phyloP scores from a whole-genome alignment of 2,797 vertebrate species.

The Decapterus maruadsi region DNA sequence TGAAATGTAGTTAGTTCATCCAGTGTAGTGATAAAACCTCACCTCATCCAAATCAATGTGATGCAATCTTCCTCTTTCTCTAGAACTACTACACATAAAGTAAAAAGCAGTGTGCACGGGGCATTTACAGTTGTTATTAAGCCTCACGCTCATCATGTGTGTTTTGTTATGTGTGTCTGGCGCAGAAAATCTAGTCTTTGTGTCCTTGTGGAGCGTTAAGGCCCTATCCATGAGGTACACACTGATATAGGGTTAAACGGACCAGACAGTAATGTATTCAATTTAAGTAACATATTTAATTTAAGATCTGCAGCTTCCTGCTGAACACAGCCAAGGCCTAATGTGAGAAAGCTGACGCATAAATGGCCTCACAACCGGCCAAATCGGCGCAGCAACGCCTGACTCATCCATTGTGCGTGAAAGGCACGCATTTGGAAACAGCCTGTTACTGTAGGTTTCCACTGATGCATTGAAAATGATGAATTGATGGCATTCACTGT shows the following conservation, averaged over 20 bases:
- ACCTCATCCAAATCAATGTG: not conserved
- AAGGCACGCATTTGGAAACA: slow-evolving; percentile 45
- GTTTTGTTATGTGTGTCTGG: not conserved
- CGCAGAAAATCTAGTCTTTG: not conserved
- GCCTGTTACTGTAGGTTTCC: slow-evolving; percentile 27
- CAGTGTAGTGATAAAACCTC: not conserved
- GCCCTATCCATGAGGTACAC: not conserved
- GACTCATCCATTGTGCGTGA: slow-evolving; percentile 58
- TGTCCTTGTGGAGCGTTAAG: not conserved
- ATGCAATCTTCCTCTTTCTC: not conserved
- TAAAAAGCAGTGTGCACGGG: not conserved
- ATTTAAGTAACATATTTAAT: slow-evolving; percentile 12
- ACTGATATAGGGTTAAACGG: not conserved
- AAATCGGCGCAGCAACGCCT: slow-evolving; percentile 19
- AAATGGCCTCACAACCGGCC: slow-evolving; percentile 5
- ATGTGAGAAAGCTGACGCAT: slow-evolving; percentile 16
- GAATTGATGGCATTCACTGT: slow-evolving; percentile 11
- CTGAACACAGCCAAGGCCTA: not conserved
- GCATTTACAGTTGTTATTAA: slow-evolving; percentile 5
- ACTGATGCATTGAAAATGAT: slow-evolving; percentile 27
- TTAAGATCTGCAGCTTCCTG: slow-evolving; percentile 7
- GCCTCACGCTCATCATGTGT: not conserved
- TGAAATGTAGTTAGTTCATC: slow-evolving; percentile 8
- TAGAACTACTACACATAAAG: not conserved
- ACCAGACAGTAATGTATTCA: not conserved